Percentiles rank a stretch among this genome's conserved stretches.
These are phyloP conservation scores for Agapornis roseicollis DNA, from an alignment of 2,113 vertebrate genomes.

Conservation along the genomic window DNA sequence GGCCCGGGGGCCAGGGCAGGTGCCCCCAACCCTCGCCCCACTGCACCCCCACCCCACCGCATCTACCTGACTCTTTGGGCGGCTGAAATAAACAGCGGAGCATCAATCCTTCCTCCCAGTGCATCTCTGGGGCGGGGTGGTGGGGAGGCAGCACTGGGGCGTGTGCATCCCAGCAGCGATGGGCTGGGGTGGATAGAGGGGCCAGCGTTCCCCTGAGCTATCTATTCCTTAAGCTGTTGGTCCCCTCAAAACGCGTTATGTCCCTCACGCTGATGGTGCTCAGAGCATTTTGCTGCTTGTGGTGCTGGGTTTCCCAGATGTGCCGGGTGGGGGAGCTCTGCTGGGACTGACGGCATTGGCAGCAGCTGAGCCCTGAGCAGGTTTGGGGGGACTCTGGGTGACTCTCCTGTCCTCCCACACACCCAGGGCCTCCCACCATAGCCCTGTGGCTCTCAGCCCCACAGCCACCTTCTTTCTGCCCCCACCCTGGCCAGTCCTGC, in stretches of 20 bases:
- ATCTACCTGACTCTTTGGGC: conserved; percentile 56
- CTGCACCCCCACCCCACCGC: conserved; percentile 39
- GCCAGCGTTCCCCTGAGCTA: accelerated
- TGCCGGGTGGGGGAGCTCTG: not conserved
- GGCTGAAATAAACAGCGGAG: conserved; percentile 77
- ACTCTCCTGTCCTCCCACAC: accelerated
- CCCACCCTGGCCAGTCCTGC: not conserved
- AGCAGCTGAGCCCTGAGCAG: not conserved
- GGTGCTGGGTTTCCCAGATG: not conserved
- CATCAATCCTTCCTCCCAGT: conserved; percentile 8
- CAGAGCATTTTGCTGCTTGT: not conserved
- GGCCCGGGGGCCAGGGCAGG: conserved; percentile 57
- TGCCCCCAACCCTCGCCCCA: conserved; percentile 12
- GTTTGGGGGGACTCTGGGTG: not conserved
- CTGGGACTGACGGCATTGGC: not conserved
- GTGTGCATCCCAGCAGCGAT: not conserved
- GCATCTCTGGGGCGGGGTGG: not conserved
- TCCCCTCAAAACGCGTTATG: accelerated
- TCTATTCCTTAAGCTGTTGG: not conserved
- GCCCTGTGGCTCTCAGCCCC: not conserved
- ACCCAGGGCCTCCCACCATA: not conserved
- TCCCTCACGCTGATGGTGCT: not conserved
- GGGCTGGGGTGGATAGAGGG: not conserved
- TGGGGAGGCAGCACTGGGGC: accelerated
- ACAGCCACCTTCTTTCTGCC: not conserved